Percentiles rank a stretch among this genome's conserved stretches.
These are phyloP conservation scores for Stratiolaelaps scimitus DNA, from an alignment of 1,140 invertebrate species.

Conservation along the genomic window DNA sequence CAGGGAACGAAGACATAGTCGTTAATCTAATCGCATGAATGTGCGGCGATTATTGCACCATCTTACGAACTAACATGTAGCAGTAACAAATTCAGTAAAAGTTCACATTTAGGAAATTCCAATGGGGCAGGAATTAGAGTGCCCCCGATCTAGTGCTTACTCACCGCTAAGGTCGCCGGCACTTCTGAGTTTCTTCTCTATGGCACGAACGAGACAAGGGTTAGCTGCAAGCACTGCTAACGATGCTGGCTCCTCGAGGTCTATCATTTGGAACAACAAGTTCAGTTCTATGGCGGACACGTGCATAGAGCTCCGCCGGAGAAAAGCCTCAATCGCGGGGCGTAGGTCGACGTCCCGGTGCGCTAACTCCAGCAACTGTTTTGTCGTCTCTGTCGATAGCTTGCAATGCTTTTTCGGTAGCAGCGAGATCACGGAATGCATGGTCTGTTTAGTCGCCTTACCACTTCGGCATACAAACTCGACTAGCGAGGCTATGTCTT, in stretches of 20 bases:
- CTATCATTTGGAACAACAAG: not conserved
- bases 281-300: not conserved
- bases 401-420: not conserved
- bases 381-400: not conserved
- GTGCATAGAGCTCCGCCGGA: not conserved
- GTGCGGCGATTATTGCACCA: too few species aligned
- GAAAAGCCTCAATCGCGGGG: not conserved
- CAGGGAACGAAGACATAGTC: too few species aligned
- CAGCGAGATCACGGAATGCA: not conserved
- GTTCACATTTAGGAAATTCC: too few species aligned
- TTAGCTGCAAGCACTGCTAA: not conserved
- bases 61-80: too few species aligned
- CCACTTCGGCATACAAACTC: not conserved
- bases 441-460: not conserved
- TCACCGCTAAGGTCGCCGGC: not conserved
- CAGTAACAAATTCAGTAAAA: too few species aligned
- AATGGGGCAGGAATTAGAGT: too few species aligned
- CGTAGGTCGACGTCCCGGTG: not conserved
- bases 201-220: not conserved
- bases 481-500: not conserved
- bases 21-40: too few species aligned
- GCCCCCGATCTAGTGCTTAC: not conserved
- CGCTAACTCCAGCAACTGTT: not conserved
- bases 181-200: slow-evolving; percentile 3
- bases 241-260: not conserved